Evolutionary conservation across 1,140 invertebrate genomes (phyloP).

Genomic region (Rhopalosiphum padi): DNA sequence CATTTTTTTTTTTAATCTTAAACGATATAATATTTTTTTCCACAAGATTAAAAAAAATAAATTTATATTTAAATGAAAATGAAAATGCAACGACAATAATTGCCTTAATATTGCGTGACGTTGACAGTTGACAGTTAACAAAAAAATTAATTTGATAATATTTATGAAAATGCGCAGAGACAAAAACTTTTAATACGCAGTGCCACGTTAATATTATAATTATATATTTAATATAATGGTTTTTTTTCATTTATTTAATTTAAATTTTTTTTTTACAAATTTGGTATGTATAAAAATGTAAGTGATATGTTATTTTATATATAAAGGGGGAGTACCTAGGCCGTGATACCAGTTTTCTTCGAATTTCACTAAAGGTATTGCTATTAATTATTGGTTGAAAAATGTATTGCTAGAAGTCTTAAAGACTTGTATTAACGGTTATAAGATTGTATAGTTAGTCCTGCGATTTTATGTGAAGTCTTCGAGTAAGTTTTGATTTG

Average conservation of each 20-base stretch:
- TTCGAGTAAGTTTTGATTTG: not conserved
- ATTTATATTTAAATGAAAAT: not conserved
- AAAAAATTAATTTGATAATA: constrained; percentile 21
- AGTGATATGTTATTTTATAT: not conserved
- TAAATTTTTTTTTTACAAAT: not conserved
- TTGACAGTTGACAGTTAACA: not conserved
- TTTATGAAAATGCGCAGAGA: not conserved
- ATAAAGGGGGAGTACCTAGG: too few relatives aligned
- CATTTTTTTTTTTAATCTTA: not conserved
- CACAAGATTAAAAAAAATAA: not conserved
- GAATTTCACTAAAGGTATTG: not conserved
- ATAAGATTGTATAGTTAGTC: too few relatives aligned
- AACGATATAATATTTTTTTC: not conserved
- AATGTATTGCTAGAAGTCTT: not conserved
- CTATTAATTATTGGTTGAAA: not conserved
- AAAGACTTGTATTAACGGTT: not conserved
- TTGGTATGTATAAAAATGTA: not conserved
- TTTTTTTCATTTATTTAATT: not conserved
- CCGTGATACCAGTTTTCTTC: not conserved
- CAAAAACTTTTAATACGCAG: not conserved
- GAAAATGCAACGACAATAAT: not conserved
- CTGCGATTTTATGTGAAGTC: not conserved
- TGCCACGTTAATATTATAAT: not conserved
- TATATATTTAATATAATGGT: not conserved
- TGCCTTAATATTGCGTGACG: not conserved